A percentile compares a stretch with the other conserved stretches of the same genome.
These are phyloP conservation scores for Aegithalos caudatus DNA, from an alignment of 2,113 vertebrate genomes.

Conservation along the genomic window DNA sequence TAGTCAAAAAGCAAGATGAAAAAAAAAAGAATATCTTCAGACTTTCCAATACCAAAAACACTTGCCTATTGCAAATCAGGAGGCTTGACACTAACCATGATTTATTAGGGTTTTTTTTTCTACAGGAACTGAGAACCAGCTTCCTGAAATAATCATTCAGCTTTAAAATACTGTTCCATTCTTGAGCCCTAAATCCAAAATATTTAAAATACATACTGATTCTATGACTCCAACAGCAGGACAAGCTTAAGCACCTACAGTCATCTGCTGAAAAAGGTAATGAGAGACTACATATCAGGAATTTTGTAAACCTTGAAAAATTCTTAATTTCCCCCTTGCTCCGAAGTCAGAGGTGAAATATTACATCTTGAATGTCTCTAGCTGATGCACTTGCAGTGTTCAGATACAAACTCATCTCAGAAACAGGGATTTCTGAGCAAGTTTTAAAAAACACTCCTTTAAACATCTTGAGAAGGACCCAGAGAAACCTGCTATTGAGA, in stretches of 20 bases:
- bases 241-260: not conserved
- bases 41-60: not conserved
- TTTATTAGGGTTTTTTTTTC: not conserved
- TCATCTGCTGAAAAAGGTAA: not conserved
- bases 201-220: not conserved
- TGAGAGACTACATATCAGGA: not conserved
- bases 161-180: not conserved
- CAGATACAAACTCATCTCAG: not conserved
- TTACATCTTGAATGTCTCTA: not conserved
- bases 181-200: not conserved
- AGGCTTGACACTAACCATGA: not conserved
- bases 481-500: not conserved
- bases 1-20: not conserved
- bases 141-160: not conserved
- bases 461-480: not conserved
- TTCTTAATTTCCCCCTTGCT: not conserved
- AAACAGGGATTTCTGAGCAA: not conserved
- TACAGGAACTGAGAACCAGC: not conserved
- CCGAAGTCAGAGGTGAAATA: not conserved
- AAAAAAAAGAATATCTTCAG: not conserved
- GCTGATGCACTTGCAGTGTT: not conserved
- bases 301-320: not conserved
- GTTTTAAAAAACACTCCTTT: not conserved
- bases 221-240: not conserved
- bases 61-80: not conserved